A percentile compares a stretch with the other conserved stretches of the same genome.
phyloP scores from a whole-genome alignment of 2,888 invertebrate species.

The Drosophila phalerata region DNA sequence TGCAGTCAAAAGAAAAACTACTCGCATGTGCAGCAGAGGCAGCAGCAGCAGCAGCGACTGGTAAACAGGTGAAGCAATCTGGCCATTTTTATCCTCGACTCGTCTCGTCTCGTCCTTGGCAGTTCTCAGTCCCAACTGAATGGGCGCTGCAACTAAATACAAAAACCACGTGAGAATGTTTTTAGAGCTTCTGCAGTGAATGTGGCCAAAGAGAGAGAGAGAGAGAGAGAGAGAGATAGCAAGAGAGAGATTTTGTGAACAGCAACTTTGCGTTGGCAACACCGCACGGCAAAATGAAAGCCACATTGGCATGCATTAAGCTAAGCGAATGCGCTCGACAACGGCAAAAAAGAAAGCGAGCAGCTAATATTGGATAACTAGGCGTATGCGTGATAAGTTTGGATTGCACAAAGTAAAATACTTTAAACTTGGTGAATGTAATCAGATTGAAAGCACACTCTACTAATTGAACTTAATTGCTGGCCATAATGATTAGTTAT shows the following conservation, averaged over 20 bases:
- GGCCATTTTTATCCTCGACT: conserved; percentile 30
- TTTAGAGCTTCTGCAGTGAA: conserved; percentile 39
- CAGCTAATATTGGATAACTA: conserved; percentile 44
- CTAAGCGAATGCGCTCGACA: conserved; percentile 20
- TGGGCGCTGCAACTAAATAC: conserved; percentile 69
- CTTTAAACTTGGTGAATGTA: not conserved
- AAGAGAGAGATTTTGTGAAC: not conserved
- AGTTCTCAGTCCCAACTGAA: conserved; percentile 25
- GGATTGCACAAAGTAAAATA: conserved; percentile 13
- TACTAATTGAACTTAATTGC: not conserved
- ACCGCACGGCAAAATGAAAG: conserved; percentile 53
- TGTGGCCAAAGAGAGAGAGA: not conserved
- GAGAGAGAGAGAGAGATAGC: not conserved
- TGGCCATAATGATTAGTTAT: not conserved
- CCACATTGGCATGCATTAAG: conserved; percentile 64
- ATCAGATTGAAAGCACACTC: not conserved
- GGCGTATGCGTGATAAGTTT: conserved; percentile 55
- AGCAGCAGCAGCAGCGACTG: conserved; percentile 29
- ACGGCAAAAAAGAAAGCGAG: conserved; percentile 5
- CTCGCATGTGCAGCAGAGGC: conserved; percentile 18
- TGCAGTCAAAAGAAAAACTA: conserved; percentile 47
- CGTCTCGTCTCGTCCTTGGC: conserved; percentile 15
- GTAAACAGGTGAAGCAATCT: conserved; percentile 56
- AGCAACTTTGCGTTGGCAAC: conserved; percentile 38
- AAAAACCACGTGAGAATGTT: conserved; percentile 81